Base-by-base conservation (phyloP, 2,888 invertebrate species). In the Caenorhabditis sp. region DNA sequence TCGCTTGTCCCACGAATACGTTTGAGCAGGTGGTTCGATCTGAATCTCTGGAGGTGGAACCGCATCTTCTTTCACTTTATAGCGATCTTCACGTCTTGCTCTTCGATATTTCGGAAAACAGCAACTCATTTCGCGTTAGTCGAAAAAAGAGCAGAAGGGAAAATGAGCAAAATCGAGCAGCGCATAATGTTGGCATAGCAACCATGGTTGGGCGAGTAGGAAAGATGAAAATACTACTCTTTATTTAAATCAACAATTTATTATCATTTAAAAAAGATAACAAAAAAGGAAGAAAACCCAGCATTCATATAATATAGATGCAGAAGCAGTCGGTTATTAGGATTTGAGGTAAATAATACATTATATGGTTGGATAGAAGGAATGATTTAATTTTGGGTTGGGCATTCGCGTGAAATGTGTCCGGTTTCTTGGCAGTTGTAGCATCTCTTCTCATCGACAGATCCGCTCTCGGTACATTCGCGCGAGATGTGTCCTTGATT, bases 391-490 rank as follows among this genome's bases (percentile, higher is more conserved):
- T 73, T 73, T 50, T 38, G 57, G 64, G 60, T 63, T 49, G 81
- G 79, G 77, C 84, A 84, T 21, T 84, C 84, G 52, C 84, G 81
- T 43, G 83, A 81, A 67, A 84, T 82, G 73, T 84, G 84, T 26
- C 82, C 82, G 26, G 67, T 70, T 52, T 75, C 72, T 59, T 77
- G 75, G 91, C 95, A 95, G 90, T 93, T 95, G 92, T 95, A 95
- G 91, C 95, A 95, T 87, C 93, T 93, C 89, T 94, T 81, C 67
- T 75, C 70, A 12, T 74, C 71, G 26, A 68, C 78, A 21, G 73
- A 74, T 60, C 76, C 80, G 36, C 66, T 67, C 59, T 84, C 84
- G 36, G 70, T 73, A 75, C 85, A 85, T 56, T 85, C 84, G 38
- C 85, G 83, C 14, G 82, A 79, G 63, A 84, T 79, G 76, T 85